Base-by-base conservation (phyloP, 2,888 invertebrate species). In the Watsonalla cultraria region DNA sequence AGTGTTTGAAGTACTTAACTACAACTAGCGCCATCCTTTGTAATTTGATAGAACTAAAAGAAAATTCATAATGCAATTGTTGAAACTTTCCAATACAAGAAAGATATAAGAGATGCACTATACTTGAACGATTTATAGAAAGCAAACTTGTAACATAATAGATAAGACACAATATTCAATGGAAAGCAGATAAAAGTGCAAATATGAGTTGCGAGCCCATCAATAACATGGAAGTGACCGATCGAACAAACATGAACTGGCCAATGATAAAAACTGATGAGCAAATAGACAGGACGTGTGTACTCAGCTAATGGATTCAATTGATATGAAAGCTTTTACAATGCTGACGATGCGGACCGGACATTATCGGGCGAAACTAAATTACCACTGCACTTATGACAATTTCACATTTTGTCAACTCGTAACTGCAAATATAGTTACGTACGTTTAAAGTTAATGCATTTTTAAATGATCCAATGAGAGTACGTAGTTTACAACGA, bases 241-340 rank as follows among this genome's bases (percentile, higher is more conserved):
- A 88, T 88, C 85, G 84, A 76, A 84, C 86, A 88, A 88, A 90
- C 90, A 89, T 72, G 73, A 78, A 86, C 84, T 82, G 79, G 78
- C 78, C 87, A 90, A 88, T 90, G 90, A 90, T 90, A 90, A 90
- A 90, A 90, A 90, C 87, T 90, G 89, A 90, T 84, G 87, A 84
- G 86, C 85, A 90, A 90, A 90, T 90, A 90, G 80, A 88, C 86
- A 78, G 78, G 81, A 80, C 81, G 78, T 90, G 90, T 90, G 88
- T 90, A 85, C 89, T 83, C 85, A 82, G 83, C 87, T 90, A 90
- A 90, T 90, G 90, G 90, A 90, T 90, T 90, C 89, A 90, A 90
- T 90, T 89, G 90, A 90, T 90, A 90, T 85, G 82, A 90, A 90
- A 90, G 90, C 90, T 90, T 90, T 90, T 84, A 89, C 84, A 88